These are phyloP conservation scores for Thamnophis sirtalis DNA, from an alignment of 2,113 vertebrate species.

Conservation along the genomic window DNA sequence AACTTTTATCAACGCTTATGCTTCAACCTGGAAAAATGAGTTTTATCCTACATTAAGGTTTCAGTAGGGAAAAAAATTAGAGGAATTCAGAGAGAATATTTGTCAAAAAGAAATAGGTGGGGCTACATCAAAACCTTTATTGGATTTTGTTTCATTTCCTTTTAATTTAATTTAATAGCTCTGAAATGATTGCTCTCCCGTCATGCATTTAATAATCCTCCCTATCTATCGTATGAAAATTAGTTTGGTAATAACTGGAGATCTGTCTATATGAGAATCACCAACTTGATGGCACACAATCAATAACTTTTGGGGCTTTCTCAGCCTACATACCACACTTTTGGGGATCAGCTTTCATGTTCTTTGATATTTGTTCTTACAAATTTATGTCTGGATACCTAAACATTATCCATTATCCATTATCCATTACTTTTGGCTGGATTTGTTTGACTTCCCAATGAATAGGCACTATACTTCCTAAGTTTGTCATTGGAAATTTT, in stretches of 20 bases:
- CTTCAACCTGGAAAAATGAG: background rate
- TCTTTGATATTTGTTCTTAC: background rate
- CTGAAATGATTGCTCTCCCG: background rate
- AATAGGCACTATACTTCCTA: background rate
- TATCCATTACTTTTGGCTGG: background rate
- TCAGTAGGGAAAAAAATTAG: background rate
- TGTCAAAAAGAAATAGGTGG: background rate
- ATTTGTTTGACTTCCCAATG: background rate
- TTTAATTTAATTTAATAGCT: background rate
- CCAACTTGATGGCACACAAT: background rate
- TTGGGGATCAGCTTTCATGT: background rate
- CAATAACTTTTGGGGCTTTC: background rate
- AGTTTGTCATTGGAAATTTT: background rate
- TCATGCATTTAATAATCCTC: background rate
- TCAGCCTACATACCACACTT: background rate
- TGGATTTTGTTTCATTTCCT: background rate
- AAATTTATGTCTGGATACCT: background rate
- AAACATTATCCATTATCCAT: background rate
- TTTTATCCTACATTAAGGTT: background rate
- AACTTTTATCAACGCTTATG: background rate
- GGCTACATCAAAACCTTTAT: background rate
- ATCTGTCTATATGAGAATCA: background rate
- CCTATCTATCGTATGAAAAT: background rate
- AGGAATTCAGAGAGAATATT: background rate
- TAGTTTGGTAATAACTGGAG: background rate